Conservation (phyloP, 1,140 invertebrate genomes). For the Drosophila novamexicana region DNA sequence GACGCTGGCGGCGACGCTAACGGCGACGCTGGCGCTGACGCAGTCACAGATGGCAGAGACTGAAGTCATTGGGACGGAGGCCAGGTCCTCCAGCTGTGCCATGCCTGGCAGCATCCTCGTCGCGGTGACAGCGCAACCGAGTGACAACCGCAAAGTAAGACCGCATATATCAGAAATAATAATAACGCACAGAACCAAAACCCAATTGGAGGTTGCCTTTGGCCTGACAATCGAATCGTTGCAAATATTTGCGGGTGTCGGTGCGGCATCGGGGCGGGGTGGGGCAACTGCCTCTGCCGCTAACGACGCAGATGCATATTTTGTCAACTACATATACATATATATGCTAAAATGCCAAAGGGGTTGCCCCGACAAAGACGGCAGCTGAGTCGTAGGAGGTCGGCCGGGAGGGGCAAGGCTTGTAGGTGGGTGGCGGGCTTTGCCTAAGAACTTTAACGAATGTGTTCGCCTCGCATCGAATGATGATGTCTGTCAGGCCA, state of each 20-base stretch:
- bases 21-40: not conserved
- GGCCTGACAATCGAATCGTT: constrained; percentile 76
- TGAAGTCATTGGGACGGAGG: not conserved
- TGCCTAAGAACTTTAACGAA: constrained; percentile 50
- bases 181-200: constrained; percentile 63
- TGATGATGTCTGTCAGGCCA: constrained; percentile 59
- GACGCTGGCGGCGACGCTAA: not conserved
- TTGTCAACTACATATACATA: constrained; percentile 59
- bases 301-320: constrained; percentile 78
- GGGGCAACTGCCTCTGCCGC: not conserved
- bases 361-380: constrained; percentile 31
- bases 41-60: not conserved
- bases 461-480: constrained; percentile 44
- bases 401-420: not conserved
- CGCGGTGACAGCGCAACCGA: constrained; percentile 46
- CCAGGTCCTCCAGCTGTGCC: constrained; percentile 10
- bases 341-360: constrained; percentile 38
- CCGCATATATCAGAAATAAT: constrained; percentile 82
- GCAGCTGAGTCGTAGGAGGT: not conserved
- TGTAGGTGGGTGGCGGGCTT: not conserved
- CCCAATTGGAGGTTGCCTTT: constrained; percentile 49
- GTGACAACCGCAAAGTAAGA: constrained; percentile 81
- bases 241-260: constrained; percentile 69
- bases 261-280: constrained; percentile 6
- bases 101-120: not conserved